Base-by-base conservation (phyloP, 37 sponge, comb jelly and placozoan genomes). In the Chondrosia reniformis region DNA sequence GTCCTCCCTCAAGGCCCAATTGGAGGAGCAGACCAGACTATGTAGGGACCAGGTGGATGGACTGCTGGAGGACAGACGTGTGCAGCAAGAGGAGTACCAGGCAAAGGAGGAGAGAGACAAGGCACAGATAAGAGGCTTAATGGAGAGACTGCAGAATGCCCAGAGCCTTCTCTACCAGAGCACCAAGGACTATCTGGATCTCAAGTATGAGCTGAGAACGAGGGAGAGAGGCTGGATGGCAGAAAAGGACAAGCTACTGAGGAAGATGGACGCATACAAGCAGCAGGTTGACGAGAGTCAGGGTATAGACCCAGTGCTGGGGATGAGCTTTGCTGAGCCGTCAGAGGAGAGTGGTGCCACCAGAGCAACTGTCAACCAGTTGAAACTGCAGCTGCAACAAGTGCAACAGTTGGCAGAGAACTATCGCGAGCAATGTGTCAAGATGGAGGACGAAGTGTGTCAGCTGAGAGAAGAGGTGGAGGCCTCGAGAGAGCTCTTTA, bases 371-470 rank as follows among this genome's bases (percentile, higher is more conserved):
- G 46, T 75, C 22, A 79, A 81, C 33, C 75, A 89, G 49, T 78
- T 94, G 12, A 81, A 88, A 41, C 75, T 79, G 19, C 95, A 92
- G 78, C 73, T 96, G 31, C 80, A 87, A 55, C 94, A 99, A 57
- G 54, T 86, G 0, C 92, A 99, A 74, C 93, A 95, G 84, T 80
- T 99, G 21, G 85, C 90, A n/a, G 99, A 99, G 72, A 91, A 89
- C 85, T 99, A 99, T 74, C 84, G 99, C 2, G 99, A 99, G 49
- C 99, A 99, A 72, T 91, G 96, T 67, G 85, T 96, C 22, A 76
- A 82, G 3, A 76, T 87, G 67, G 99, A 99, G 74, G 94, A 99
- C 28, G 89, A 96, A 76, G 81, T 96, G 58, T 86, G 90, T 39
- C 77, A 81, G 63, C 45, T 99, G 74, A 86, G 84, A 58, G 99